Percentiles rank a stretch among this genome's conserved stretches.
Evolutionary conservation across 2,113 vertebrate genomes (phyloP).

Genomic region (Synodontis membranacea): DNA sequence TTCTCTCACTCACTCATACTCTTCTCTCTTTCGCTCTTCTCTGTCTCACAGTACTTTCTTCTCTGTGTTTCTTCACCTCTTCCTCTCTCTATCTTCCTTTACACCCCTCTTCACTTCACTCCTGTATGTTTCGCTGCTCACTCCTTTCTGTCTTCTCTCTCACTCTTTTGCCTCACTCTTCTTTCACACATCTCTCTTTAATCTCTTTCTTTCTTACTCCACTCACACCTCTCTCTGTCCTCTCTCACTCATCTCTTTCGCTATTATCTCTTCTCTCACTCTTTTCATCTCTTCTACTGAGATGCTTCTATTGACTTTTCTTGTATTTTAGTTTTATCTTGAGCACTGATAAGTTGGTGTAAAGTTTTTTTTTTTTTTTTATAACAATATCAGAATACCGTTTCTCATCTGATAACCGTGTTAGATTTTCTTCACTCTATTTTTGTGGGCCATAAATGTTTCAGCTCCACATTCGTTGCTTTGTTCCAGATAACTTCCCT

Average conservation of each 20-base stretch:
- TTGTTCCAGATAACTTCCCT: conserved; percentile 94
- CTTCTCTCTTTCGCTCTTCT: background rate
- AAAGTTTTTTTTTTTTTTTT: background rate
- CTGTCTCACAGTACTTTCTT: background rate
- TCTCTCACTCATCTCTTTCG: background rate
- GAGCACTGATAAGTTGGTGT: background rate
- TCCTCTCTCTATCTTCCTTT: background rate
- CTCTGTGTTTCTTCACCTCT: background rate
- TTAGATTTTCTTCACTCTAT: background rate
- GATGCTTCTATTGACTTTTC: no score
- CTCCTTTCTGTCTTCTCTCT: background rate
- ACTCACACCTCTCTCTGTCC: background rate
- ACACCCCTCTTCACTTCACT: background rate
- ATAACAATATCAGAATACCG: no score
- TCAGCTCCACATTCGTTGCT: background rate
- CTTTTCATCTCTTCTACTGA: no score
- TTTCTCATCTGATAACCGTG: background rate
- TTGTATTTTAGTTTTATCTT: background rate
- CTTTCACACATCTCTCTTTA: background rate
- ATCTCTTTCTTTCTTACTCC: no score
- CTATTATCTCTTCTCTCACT: background rate
- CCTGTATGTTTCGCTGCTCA: background rate
- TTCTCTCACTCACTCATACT: background rate
- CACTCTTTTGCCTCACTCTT: background rate
- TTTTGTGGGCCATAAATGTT: background rate